Evolutionary conservation across 30 jellyfish, hydroid and myxozoan species (phyloP).

Genomic region (Chrysaora quinquecirrha): DNA sequence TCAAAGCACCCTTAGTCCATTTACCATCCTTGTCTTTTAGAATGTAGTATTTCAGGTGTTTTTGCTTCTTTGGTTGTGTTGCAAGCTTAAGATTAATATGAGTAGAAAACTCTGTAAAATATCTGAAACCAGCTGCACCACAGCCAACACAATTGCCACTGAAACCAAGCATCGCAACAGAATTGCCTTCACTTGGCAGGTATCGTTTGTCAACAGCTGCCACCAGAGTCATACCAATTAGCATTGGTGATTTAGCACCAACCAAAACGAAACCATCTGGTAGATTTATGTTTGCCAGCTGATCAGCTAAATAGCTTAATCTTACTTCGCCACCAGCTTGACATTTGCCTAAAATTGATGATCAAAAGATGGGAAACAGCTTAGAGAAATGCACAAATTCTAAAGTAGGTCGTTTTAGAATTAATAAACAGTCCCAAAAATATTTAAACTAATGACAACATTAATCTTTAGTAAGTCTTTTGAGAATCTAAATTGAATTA

Average conservation of each 20-base stretch:
- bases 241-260: slow-evolving; percentile 91
- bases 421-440: no score
- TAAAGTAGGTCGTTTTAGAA: no score
- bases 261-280: slow-evolving; percentile 90
- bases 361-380: no score
- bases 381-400: no score
- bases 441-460: no score
- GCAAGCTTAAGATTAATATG: slow-evolving; percentile 87
- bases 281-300: slow-evolving; percentile 31
- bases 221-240: slow-evolving; percentile 85
- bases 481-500: no score
- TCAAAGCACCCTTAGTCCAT: slow-evolving; percentile 85
- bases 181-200: slow-evolving; percentile 81
- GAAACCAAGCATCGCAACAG: slow-evolving; percentile 85
- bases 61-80: slow-evolving; percentile 91
- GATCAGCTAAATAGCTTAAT: slow-evolving; percentile 60
- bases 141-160: slow-evolving; percentile 92
- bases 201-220: slow-evolving; percentile 85
- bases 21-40: slow-evolving; percentile 72
- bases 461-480: no score
- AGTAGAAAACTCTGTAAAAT: slow-evolving; percentile 87
- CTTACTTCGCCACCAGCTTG: slow-evolving; percentile 93
- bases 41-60: slow-evolving; percentile 80
- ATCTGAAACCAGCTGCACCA: slow-evolving; percentile 93
- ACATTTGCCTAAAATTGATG: slow-evolving; percentile 74